A percentile compares a stretch with the other conserved stretches of the same genome.
Conservation (phyloP, 2,888 invertebrate genomes). For the Synergus laeviventris region DNA sequence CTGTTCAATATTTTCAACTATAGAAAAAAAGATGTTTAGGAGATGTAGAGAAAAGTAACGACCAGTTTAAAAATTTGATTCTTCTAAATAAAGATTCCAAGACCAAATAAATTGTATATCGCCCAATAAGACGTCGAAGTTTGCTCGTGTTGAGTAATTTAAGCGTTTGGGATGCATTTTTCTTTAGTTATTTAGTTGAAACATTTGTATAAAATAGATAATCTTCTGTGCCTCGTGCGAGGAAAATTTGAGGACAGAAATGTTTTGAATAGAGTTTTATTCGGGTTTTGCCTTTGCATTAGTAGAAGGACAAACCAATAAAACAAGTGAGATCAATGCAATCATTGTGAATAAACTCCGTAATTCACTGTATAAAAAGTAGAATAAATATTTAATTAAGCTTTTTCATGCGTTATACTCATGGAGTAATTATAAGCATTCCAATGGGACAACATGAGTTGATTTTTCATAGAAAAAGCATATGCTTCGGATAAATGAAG, state of each 20-base stretch:
- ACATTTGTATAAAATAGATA: not conserved
- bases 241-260: conserved; percentile 9
- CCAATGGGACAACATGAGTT: not conserved
- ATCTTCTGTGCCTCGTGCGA: not conserved
- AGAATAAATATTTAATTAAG: conserved; percentile 14
- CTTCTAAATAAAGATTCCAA: not conserved
- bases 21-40: no score
- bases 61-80: not conserved
- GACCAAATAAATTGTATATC: conserved; percentile 9
- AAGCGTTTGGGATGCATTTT: not conserved
- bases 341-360: conserved; percentile 17
- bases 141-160: conserved; percentile 4
- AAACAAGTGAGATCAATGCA: conserved; percentile 20
- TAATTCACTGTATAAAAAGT: conserved; percentile 23
- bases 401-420: conserved; percentile 4
- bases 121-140: not conserved
- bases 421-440: conserved; percentile 26
- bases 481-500: conserved; percentile 1
- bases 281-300: not conserved
- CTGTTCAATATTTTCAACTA: not conserved
- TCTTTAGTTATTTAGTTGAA: not conserved
- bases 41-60: no score
- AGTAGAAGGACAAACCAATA: not conserved
- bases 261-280: conserved; percentile 25
- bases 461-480: conserved; percentile 6